Evolutionary conservation across 2,888 invertebrate species (phyloP).

Genomic region (Diplolepis rosae): DNA sequence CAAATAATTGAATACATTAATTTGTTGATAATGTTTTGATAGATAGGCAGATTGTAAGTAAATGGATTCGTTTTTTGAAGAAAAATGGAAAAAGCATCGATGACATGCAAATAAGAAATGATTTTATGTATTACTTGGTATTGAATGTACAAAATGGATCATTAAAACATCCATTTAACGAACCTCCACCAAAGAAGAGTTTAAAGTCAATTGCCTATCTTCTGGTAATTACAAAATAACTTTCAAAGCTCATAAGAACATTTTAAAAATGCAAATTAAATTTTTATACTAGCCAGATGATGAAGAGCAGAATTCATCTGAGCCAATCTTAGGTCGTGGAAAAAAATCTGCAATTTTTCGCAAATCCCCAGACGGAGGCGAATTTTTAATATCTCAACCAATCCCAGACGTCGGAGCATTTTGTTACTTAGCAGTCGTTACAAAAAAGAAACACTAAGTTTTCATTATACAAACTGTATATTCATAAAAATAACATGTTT

Average conservation of each 20-base stretch:
- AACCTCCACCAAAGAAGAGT: not conserved
- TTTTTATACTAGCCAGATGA: not conserved
- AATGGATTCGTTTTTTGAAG: not conserved
- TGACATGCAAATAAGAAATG: not conserved
- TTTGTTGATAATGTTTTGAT: not conserved
- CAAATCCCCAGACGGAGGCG: constrained; percentile 77
- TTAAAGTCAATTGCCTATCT: not conserved
- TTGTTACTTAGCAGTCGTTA: constrained; percentile 77
- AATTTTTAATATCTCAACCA: constrained; percentile 77
- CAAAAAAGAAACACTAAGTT: constrained; percentile 49
- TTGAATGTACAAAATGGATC: not conserved
- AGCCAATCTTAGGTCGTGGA: constrained; percentile 36
- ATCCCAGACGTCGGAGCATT: constrained; percentile 77
- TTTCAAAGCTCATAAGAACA: no score
- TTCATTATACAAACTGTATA: not conserved
- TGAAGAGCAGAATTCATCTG: not conserved
- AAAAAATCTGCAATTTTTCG: constrained; percentile 74
- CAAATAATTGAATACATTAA: not conserved
- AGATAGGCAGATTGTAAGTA: not conserved
- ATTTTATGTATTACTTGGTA: not conserved
- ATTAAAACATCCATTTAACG: not conserved
- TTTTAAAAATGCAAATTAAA: not conserved
- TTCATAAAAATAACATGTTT: not conserved
- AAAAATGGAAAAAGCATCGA: not conserved
- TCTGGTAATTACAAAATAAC: not conserved